Base-by-base conservation (phyloP, 1,140 invertebrate species). In the Scaptomyza pallida region DNA sequence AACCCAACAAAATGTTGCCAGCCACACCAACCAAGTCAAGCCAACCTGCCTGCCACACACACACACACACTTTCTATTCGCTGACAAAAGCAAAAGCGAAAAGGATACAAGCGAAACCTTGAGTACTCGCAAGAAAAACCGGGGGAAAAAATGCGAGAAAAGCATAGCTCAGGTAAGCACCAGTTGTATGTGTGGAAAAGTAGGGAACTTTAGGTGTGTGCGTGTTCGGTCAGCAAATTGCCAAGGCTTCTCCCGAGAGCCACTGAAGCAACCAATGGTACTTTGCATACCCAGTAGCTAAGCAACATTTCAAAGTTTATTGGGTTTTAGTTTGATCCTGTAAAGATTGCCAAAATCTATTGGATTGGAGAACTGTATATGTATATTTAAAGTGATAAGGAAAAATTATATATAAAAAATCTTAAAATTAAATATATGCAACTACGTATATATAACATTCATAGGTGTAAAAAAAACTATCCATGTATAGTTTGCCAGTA, bases 1-100 rank as follows among this genome's bases (percentile, higher is more conserved):
- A 85, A 85, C 63, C 81, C 70, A 73, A 86, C 80, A 64, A 74
- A 85, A 86, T 76, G 81, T 72, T 71, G 59, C 71, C 77, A 57
- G 65, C 69, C 52, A 35, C 44, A 59, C 56, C 17, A 52, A 57
- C 56, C 26, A 41, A 56, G 45, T 19, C 61, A 26, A 47, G 45
- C 63, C 62, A 44, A 63, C 33, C 61, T 56, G 67, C 30, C 6
- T 30, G 26, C 26, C 59, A 69, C 43, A 17, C 35, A 52, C 59
- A 62, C 26, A 26, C 23, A 5, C 4, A 26, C 33, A 37, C 33
- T n/a, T 3, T 23, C 26, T 43, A 23, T 10, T 19, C 17, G 65
- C 68, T 61, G 64, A 61, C 50, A 68, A 72, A 72, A 47, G 43
- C 55, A 54, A 48, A 33, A 63, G n/a, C 37, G n/a, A 52, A 65